These are phyloP conservation scores for Xanthia togata DNA, from an alignment of 2,888 invertebrate species.

Conservation along the genomic window DNA sequence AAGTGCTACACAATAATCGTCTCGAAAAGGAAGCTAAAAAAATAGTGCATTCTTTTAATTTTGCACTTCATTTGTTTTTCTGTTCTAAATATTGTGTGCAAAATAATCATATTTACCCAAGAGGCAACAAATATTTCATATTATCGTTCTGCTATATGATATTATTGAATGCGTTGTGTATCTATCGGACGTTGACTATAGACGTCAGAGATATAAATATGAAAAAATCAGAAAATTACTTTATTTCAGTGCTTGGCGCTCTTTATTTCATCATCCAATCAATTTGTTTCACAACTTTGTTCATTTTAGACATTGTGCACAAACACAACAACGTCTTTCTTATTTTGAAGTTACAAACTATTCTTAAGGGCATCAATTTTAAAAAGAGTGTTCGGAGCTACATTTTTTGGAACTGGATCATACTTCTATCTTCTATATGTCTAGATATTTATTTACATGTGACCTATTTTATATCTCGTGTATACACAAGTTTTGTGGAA, in stretches of 20 bases:
- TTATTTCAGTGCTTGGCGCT: background rate
- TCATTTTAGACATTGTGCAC: slow-evolving; percentile 1
- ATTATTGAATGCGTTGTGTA: background rate
- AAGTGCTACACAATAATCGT: slow-evolving; percentile 1
- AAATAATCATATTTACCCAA: slow-evolving; percentile 22
- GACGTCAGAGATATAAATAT: background rate
- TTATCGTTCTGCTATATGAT: background rate
- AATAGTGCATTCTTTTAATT: slow-evolving; percentile 22
- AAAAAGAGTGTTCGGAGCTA: background rate
- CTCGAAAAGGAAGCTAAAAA: slow-evolving; percentile 16
- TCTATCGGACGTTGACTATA: background rate
- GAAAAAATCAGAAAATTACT: background rate
- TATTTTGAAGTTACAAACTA: slow-evolving; percentile 21
- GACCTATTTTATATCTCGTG: background rate
- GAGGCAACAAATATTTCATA: background rate
- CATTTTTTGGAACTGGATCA: slow-evolving; percentile 29
- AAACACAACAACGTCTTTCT: slow-evolving; percentile 6
- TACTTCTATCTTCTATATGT: background rate
- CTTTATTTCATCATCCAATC: background rate
- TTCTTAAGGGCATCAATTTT: background rate
- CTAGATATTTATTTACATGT: background rate
- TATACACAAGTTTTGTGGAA: background rate
- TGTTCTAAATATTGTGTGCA: slow-evolving; percentile 27
- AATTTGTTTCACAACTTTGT: slow-evolving; percentile 9
- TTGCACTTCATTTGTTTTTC: slow-evolving; percentile 6